Conservation (phyloP, 2,797 vertebrate genomes). For the Mus caroli region DNA sequence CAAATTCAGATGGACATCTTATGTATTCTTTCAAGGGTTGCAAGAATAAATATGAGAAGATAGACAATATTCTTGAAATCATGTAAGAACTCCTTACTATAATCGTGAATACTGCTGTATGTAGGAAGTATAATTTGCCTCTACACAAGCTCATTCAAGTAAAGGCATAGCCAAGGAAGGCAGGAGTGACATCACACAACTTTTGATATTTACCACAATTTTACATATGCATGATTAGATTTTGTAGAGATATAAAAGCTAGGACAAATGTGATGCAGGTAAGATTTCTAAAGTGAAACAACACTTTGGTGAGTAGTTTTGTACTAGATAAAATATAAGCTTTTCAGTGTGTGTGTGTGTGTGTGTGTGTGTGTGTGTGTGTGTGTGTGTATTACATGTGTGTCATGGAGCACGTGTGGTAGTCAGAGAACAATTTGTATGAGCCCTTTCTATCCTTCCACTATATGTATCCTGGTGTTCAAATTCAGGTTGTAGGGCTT, state of each 20-base stretch:
- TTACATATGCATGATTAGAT: not conserved
- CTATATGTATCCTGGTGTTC: not conserved
- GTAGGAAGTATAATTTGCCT: not conserved
- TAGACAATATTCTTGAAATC: not conserved
- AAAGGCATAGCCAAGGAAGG: not conserved
- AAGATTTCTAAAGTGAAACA: conserved; percentile 44
- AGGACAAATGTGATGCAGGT: not conserved
- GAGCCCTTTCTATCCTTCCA: not conserved
- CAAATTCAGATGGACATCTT: not conserved
- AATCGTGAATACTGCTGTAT: not conserved
- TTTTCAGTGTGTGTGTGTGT: not conserved
- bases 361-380: not conserved
- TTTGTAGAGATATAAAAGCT: conserved; percentile 12
- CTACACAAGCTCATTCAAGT: not conserved
- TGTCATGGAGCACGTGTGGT: not conserved
- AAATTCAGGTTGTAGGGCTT: not conserved
- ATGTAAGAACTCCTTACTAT: not conserved
- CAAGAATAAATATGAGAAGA: not conserved
- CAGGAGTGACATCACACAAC: not conserved
- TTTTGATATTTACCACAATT: not conserved
- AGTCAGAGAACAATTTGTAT: not conserved
- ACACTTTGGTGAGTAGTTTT: not conserved
- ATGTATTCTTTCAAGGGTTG: not conserved
- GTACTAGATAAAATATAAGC: not conserved
- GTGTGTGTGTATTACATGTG: not conserved